Evolutionary conservation across 2,888 invertebrate genomes (phyloP).

Genomic region (Plutella xylostella): DNA sequence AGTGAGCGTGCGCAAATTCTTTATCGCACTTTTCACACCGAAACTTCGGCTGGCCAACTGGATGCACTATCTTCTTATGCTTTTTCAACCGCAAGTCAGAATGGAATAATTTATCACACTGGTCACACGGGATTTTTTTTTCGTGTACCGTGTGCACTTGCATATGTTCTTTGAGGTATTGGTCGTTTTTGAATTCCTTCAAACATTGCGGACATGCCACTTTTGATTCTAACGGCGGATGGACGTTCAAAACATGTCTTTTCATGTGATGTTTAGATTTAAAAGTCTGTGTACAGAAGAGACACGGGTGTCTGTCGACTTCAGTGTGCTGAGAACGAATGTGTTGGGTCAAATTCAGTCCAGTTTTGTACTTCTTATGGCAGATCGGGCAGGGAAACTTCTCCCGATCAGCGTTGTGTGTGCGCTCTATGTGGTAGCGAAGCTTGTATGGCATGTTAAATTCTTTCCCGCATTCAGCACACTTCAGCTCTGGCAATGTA

Average conservation of each 20-base stretch:
- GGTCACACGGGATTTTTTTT: slow-evolving; percentile 52
- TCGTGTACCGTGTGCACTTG: slow-evolving; percentile 45
- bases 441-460: slow-evolving; percentile 55
- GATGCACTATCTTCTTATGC: slow-evolving; percentile 58
- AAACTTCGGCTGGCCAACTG: slow-evolving; percentile 42
- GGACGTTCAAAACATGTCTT: slow-evolving; percentile 53
- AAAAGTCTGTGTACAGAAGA: slow-evolving; percentile 58
- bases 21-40: slow-evolving; percentile 56
- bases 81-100: slow-evolving; percentile 53
- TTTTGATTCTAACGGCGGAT: slow-evolving; percentile 57
- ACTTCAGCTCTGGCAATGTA: slow-evolving; percentile 52
- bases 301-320: slow-evolving; percentile 48
- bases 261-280: slow-evolving; percentile 61
- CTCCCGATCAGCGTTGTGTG: slow-evolving; percentile 42
- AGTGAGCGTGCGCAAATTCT: slow-evolving; percentile 57
- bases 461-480: slow-evolving; percentile 47
- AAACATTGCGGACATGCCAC: slow-evolving; percentile 54
- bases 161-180: slow-evolving; percentile 59
- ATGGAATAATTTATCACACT: slow-evolving; percentile 55
- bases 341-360: slow-evolving; percentile 47
- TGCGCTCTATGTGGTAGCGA: slow-evolving; percentile 44
- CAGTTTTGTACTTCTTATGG: slow-evolving; percentile 49
- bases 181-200: slow-evolving; percentile 61
- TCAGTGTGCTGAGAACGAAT: slow-evolving; percentile 50
- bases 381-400: slow-evolving; percentile 50